Percentiles rank a stretch among this genome's conserved stretches.
Conservation (phyloP, 2,888 invertebrate genomes). For the Trissoscelio sp. region DNA sequence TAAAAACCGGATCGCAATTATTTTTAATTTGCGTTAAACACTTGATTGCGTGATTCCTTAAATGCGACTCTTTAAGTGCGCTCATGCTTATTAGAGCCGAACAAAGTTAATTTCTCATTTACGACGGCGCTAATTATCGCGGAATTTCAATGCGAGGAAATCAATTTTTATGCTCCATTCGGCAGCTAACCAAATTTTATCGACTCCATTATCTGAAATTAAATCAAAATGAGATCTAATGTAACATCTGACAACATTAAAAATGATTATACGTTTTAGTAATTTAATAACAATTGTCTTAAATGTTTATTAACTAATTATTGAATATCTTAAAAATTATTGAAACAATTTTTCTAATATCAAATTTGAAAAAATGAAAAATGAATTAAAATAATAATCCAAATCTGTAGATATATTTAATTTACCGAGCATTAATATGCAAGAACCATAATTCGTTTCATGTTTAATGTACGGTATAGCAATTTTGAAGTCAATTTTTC, state of each 20-base stretch:
- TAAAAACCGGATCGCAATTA: constrained; percentile 53
- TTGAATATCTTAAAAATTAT: no score
- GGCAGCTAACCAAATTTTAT: constrained; percentile 9
- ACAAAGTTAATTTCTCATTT: constrained; percentile 39
- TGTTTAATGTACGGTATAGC: constrained; percentile 22
- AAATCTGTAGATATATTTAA: no score
- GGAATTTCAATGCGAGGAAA: constrained; percentile 14
- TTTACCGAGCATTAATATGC: not conserved
- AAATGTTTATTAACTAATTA: no score
- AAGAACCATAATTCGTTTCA: constrained; percentile 10
- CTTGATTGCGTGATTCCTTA: constrained; percentile 29
- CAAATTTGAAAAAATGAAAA: no score
- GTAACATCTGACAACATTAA: not conserved
- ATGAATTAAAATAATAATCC: no score
- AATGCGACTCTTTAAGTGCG: constrained; percentile 14
- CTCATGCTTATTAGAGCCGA: constrained; percentile 9
- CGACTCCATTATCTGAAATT: constrained; percentile 8
- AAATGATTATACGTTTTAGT: no score
- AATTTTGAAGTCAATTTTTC: constrained; percentile 40
- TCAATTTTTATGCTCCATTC: constrained; percentile 11
- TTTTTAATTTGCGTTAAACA: constrained; percentile 52
- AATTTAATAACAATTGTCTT: no score
- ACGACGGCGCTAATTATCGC: constrained; percentile 24
- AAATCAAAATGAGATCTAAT: not conserved
- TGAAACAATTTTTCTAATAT: no score